A percentile compares a stretch with the other conserved stretches of the same genome.
phyloP scores from a whole-genome alignment of 2,113 vertebrate genomes.

The Anthoscopus minutus region DNA sequence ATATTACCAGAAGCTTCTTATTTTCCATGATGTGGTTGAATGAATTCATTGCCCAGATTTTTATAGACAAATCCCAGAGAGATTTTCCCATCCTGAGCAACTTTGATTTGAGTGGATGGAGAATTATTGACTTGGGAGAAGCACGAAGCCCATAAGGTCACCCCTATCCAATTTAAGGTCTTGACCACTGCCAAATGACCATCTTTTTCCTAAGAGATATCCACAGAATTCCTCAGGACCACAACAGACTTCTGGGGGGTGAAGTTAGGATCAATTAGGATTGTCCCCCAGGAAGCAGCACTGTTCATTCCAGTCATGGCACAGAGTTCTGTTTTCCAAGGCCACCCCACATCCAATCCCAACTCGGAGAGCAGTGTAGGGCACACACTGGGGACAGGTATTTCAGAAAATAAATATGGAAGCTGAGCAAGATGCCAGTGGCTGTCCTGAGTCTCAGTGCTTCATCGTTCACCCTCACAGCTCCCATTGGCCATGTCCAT shows the following conservation, averaged over 20 bases:
- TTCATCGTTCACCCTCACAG: not conserved
- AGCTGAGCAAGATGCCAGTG: not conserved
- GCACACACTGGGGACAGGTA: not conserved
- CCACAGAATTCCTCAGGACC: not conserved
- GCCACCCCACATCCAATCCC: not conserved
- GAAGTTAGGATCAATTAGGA: not conserved
- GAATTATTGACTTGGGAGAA: not conserved
- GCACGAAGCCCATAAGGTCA: accelerated
- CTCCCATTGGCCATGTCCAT: not conserved
- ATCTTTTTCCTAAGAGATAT: not conserved
- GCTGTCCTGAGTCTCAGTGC: not conserved
- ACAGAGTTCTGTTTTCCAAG: not conserved
- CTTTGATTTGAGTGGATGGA: not conserved
- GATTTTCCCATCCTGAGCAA: not conserved
- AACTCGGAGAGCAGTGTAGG: accelerated
- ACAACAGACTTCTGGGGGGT: not conserved
- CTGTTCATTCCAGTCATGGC: not conserved
- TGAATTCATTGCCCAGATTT: not conserved
- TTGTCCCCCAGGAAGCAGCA: not conserved
- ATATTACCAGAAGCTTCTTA: not conserved
- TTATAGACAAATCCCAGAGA: not conserved
- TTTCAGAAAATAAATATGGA: not conserved
- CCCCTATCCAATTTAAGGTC: not conserved
- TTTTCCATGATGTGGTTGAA: not conserved
- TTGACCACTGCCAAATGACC: not conserved